A percentile compares a stretch with the other conserved stretches of the same genome.
Evolutionary conservation across 2,888 invertebrate genomes (phyloP).

Genomic region (Coelogynopora nodosa): DNA sequence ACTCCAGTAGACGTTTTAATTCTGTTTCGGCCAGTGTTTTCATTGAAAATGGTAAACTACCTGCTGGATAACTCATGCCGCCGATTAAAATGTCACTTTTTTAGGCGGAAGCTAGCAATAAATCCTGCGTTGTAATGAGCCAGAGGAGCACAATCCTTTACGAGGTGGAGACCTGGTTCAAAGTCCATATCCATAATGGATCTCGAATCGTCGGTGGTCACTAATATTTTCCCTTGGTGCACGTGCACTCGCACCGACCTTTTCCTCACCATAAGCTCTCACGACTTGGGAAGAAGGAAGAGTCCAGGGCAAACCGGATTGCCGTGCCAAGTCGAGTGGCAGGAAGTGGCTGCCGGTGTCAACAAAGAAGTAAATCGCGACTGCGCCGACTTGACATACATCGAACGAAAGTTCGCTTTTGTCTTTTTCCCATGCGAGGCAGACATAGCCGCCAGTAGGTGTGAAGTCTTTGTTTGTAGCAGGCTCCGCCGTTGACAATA

Average conservation of each 20-base stretch:
- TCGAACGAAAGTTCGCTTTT: no score
- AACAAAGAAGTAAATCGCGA: no score
- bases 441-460: no score
- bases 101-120: background rate
- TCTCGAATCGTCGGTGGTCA: background rate
- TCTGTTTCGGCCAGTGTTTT: background rate
- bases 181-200: background rate
- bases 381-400: no score
- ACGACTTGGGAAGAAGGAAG: background rate
- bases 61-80: conserved; percentile 16
- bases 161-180: background rate
- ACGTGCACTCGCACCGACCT: background rate
- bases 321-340: no score
- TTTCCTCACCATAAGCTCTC: background rate
- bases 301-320: no score
- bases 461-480: no score
- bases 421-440: no score
- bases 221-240: background rate
- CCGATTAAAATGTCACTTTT: background rate
- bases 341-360: no score
- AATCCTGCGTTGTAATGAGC: no score
- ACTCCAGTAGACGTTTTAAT: background rate
- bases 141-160: background rate
- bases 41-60: background rate
- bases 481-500: no score